Percentiles rank a stretch among this genome's conserved stretches.
These are phyloP conservation scores for Gortyna flavago DNA, from an alignment of 2,888 invertebrate genomes.

Conservation along the genomic window DNA sequence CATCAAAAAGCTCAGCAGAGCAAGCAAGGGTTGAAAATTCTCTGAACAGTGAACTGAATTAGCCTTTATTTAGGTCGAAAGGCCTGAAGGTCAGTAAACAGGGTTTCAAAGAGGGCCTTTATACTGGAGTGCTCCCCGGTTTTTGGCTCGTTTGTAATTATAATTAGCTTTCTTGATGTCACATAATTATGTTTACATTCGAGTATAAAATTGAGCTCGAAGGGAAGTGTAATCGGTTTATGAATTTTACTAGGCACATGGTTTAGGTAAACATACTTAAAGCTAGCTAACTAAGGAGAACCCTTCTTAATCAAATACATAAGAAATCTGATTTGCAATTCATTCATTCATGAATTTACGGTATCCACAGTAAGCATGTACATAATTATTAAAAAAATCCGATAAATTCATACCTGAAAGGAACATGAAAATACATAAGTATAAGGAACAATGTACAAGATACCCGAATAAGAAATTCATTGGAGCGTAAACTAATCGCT, in stretches of 20 bases:
- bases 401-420: conserved; percentile 17
- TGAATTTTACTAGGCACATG: neutral
- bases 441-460: conserved; percentile 11
- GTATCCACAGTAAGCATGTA: neutral
- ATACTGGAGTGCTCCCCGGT: conserved; percentile 24
- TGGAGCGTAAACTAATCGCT: conserved; percentile 60
- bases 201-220: neutral
- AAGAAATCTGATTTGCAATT: neutral
- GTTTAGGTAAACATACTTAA: too few relatives aligned
- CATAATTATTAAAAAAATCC: conserved; percentile 10
- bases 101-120: conserved; percentile 1
- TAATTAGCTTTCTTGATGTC: conserved; percentile 40
- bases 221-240: conserved; percentile 2
- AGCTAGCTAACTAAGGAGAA: too few relatives aligned
- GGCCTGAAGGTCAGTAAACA: conserved; percentile 38
- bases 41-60: conserved; percentile 48
- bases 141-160: conserved; percentile 40
- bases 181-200: conserved; percentile 7
- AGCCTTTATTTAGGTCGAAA: conserved; percentile 47
- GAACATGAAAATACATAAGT: conserved; percentile 7
- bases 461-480: conserved; percentile 45
- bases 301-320: neutral
- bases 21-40: conserved; percentile 46
- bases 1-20: conserved; percentile 60
- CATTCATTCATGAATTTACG: neutral